phyloP scores from a whole-genome alignment of 2,113 vertebrate genomes.

The Otis tarda region DNA sequence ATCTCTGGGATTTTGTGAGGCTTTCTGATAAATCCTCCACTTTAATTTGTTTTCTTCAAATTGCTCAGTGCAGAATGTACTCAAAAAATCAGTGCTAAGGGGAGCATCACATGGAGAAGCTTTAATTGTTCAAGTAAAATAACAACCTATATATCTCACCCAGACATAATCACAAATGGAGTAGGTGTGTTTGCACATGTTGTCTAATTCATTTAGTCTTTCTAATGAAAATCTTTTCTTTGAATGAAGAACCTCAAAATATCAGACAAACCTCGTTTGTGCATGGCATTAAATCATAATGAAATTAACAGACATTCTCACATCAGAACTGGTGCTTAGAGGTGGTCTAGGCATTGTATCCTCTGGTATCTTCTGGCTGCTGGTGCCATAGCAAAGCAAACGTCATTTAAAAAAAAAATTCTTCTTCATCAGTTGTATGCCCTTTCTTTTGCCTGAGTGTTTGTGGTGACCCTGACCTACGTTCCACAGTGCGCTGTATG shows the following conservation, averaged over 20 bases:
- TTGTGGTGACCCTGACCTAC: background rate
- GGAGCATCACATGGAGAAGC: background rate
- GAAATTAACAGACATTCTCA: constrained; percentile 11
- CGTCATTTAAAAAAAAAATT: background rate
- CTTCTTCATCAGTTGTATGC: background rate
- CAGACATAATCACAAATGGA: background rate
- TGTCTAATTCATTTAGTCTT: constrained; percentile 26
- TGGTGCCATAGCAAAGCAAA: background rate
- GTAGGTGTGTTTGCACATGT: constrained; percentile 3
- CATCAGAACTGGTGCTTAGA: background rate
- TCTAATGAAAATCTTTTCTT: background rate
- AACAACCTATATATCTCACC: background rate
- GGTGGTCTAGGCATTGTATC: background rate
- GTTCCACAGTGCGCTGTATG: rapidly evolving
- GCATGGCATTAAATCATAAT: constrained; percentile 11
- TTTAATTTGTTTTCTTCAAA: constrained; percentile 55
- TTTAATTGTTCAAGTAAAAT: constrained; percentile 49
- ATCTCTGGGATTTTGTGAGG: constrained; percentile 22
- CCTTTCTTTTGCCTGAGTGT: background rate
- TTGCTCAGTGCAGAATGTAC: background rate
- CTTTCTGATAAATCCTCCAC: constrained; percentile 2
- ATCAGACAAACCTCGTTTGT: background rate
- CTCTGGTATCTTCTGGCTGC: background rate
- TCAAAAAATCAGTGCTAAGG: background rate
- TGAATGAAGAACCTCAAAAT: background rate